Evolutionary conservation across 2,888 invertebrate genomes (phyloP).

Genomic region (Petrolisthes manimaculis): DNA sequence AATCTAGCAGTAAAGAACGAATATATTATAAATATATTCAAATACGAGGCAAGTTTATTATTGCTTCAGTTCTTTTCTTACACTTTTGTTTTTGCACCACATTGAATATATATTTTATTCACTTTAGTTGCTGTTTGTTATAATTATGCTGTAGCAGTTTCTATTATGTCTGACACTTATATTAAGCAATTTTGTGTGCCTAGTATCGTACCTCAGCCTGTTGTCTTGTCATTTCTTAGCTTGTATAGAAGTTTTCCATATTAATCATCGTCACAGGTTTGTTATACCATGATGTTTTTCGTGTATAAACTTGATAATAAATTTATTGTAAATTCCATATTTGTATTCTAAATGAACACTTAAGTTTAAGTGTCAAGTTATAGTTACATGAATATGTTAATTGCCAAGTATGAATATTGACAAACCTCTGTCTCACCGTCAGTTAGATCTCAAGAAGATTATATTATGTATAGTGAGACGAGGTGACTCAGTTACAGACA

Average conservation of each 20-base stretch:
- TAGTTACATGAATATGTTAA: too few species aligned
- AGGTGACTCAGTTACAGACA: too few species aligned
- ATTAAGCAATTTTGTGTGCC: background rate
- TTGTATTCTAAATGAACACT: background rate
- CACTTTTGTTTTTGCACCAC: too few species aligned
- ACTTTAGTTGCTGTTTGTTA: background rate
- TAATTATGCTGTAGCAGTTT: background rate
- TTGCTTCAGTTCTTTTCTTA: too few species aligned
- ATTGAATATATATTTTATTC: too few species aligned
- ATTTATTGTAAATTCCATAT: background rate
- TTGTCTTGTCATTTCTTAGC: constrained; percentile 2
- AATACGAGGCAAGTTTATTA: too few species aligned
- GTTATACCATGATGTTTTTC: background rate
- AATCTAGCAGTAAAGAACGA: too few species aligned
- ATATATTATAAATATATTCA: too few species aligned
- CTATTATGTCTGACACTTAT: background rate
- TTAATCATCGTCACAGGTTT: background rate
- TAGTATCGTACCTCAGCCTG: background rate
- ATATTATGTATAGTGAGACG: too few species aligned
- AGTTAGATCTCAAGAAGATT: too few species aligned
- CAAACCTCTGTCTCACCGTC: too few species aligned
- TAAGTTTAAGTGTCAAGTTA: background rate
- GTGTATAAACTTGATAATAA: background rate
- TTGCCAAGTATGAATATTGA: too few species aligned
- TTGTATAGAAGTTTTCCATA: background rate